Base-by-base conservation (phyloP, 1,140 invertebrate species). In the Trigoniulus corallinus region DNA sequence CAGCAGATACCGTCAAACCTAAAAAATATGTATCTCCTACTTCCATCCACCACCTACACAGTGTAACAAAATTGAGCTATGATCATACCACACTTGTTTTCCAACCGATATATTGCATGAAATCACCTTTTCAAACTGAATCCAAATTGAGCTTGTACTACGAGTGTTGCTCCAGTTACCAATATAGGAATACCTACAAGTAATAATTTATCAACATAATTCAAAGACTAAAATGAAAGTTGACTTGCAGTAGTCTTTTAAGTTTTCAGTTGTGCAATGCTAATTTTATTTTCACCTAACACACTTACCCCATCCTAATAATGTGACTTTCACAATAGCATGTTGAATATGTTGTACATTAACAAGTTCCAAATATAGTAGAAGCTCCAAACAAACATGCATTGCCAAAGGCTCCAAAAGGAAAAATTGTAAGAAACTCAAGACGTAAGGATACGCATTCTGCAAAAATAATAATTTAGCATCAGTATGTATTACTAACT, bases 11-110 rank as follows among this genome's bases (percentile, higher is more conserved):
- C 4, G 27, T 27, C 47, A 51, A 51, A 7, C 49, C 49, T 22
- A 46, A 51, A 22, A 51, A 51, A 24, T 43, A 51, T 22, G 27
- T 45, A 51, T 51, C 49, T 18, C 42, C 40, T 12, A 51, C 24
- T 45, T 51, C 21, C 10, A 51, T 51, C 49, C 49, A 51, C 49
- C 49, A 51, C 43, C 49, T 51, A 21, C 10, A 39, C n/a, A 43
- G 25, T 22, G 10, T 3, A 50, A n/a, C 20, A 13, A 18, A 39
- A 39, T 12, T 13, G 18, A 39, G 18, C 37, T 13, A 39, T 39
- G 12, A 39, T 13, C 37, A 39, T 39, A 13, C 12, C 37, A 39
- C 37, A 39, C 12, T 13, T 39, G 12, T 13, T 39, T 12, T 39
- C 37, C 37, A 39, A 39, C 37, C 12, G 12, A 13, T 39, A 39